A percentile compares a stretch with the other conserved stretches of the same genome.
Evolutionary conservation across 2,888 invertebrate species (phyloP).

Genomic region (Pammene aurita): DNA sequence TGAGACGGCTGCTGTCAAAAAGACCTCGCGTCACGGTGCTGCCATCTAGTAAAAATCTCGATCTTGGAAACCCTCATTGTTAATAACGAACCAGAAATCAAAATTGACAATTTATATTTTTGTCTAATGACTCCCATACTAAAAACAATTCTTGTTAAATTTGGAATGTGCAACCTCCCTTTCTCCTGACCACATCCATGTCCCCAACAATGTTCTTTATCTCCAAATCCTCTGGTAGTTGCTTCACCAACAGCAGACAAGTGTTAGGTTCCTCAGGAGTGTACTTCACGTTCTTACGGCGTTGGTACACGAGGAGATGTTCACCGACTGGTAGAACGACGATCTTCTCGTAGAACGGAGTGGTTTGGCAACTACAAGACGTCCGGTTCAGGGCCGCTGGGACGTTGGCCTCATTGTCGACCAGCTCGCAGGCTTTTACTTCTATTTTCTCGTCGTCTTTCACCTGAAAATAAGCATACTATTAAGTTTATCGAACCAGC

Average conservation of each 20-base stretch:
- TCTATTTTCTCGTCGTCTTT: background rate
- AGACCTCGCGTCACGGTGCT: too few species aligned
- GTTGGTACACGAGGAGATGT: background rate
- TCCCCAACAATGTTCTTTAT: background rate
- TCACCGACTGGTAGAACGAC: background rate
- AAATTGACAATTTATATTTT: too few species aligned
- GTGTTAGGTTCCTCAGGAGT: background rate
- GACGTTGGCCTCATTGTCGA: background rate
- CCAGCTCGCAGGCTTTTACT: background rate
- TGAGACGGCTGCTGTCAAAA: too few species aligned
- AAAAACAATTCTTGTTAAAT: background rate
- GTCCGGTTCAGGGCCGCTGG: background rate
- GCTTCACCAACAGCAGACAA: background rate
- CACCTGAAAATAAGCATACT: background rate
- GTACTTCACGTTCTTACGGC: background rate
- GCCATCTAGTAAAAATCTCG: too few species aligned
- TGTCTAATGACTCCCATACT: too few species aligned
- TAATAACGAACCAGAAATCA: too few species aligned
- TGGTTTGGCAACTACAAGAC: background rate
- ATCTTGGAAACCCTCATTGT: too few species aligned
- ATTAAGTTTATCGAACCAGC: too few species aligned
- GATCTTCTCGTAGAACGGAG: background rate
- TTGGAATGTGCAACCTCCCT: background rate
- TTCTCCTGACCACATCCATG: background rate
- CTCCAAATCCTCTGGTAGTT: background rate